phyloP scores from a whole-genome alignment of 2,797 vertebrate genomes.

The Eulemur rubriventer region DNA sequence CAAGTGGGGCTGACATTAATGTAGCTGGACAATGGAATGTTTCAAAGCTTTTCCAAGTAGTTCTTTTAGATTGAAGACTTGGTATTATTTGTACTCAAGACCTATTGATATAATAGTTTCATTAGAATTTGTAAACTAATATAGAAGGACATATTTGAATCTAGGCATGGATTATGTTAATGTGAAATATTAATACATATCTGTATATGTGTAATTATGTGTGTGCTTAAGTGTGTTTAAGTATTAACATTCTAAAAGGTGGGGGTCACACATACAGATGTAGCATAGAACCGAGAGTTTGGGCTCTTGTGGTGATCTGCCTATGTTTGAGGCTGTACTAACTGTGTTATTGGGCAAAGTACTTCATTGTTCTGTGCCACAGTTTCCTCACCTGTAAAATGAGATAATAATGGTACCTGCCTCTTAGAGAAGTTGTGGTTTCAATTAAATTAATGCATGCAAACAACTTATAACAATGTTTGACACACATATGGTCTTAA shows the following conservation, averaged over 20 bases:
- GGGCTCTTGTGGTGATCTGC: neutral
- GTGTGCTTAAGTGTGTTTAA: neutral
- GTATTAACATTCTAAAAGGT: neutral
- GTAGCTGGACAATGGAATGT: neutral
- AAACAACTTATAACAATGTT: neutral
- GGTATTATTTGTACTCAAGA: neutral
- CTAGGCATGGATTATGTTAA: neutral
- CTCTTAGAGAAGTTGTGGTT: neutral
- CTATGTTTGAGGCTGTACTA: neutral
- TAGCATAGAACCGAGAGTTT: neutral
- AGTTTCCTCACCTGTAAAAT: neutral
- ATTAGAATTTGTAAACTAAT: neutral
- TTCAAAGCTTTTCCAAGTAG: constrained; percentile 33
- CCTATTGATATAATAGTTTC: neutral
- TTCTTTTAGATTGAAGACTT: constrained; percentile 7
- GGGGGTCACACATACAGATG: neutral
- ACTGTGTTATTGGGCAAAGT: neutral
- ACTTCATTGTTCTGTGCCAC: neutral
- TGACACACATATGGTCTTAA: neutral
- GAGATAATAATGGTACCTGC: neutral
- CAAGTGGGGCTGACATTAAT: neutral
- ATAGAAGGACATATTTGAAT: neutral
- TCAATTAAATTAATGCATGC: neutral
- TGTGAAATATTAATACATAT: neutral
- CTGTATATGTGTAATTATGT: neutral